Base-by-base conservation (phyloP, 2,888 invertebrate genomes). In the Caenorhabditis parvicauda region DNA sequence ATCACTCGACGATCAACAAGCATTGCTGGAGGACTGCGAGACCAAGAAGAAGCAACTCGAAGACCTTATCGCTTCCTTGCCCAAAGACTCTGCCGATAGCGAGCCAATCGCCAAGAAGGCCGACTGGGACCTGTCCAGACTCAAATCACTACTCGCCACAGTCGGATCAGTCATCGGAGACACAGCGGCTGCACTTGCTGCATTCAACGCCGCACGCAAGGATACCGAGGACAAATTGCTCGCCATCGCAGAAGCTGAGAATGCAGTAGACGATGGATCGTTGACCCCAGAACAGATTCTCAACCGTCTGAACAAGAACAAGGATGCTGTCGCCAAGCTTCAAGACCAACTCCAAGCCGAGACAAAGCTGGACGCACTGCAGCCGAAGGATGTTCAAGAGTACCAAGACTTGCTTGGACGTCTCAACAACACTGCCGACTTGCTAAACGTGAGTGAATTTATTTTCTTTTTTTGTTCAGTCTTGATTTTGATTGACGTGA, bases 101-200 rank as follows among this genome's bases (percentile, higher is more conserved):
- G 59, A 65, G 35, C 65, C 67, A 52, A 57, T 70, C 44, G 57
- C 63, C 24, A 52, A 61, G 48, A 65, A 61, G 61, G 66, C 64
- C 44, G 54, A 57, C 46, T 67, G 66, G 64, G 71, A 66, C 61
- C 55, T 68, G 42, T 66, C 67, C 12, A 50, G 55, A 43, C 57
- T 70, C 46, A 64, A 70, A 50, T 66, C 68, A 45, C 54, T 64
- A 25, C 52, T 68, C 48, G 62, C 60, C 46, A 51, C 58, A 47
- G 59, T 70, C 32, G 64, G 62, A 39, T 58, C 55, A 42, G 62
- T 62, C 28, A 62, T 70, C 53, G 70, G 67, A 29, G 67, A 70
- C 59, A 68, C 68, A 39, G 48, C 68, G 32, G 67, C 68, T 41
- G 67, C 70, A 49, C 64, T 68, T 46, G 70, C 67, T 25, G 63